A percentile compares a stretch with the other conserved stretches of the same genome.
Evolutionary conservation across 2,888 invertebrate species (phyloP).

Genomic region (Nasonovia ribisnigri): DNA sequence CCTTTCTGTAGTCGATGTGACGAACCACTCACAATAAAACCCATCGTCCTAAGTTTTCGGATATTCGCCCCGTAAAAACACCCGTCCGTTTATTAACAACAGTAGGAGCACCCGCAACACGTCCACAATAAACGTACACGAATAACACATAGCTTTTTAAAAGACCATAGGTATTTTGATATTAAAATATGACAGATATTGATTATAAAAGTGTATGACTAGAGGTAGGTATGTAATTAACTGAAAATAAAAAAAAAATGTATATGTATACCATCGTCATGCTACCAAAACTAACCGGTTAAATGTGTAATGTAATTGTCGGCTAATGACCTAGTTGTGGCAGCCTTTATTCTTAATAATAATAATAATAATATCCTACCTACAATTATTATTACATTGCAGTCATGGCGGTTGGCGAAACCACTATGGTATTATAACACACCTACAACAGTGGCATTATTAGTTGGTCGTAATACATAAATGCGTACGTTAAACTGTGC

Average conservation of each 20-base stretch:
- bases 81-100: rapidly evolving
- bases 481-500: not conserved
- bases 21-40: not conserved
- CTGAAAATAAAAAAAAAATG: not conserved
- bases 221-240: not conserved
- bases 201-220: not conserved
- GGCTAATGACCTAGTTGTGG: not conserved
- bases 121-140: no score
- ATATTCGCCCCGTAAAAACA: not conserved
- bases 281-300: not conserved
- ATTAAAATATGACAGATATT: not conserved
- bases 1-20: not conserved
- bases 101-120: not conserved
- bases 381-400: not conserved
- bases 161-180: not conserved
- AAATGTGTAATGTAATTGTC: not conserved
- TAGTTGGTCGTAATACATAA: not conserved
- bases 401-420: not conserved
- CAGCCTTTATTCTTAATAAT: not conserved
- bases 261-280: not conserved
- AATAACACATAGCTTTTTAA: not conserved
- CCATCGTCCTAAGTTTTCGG: not conserved
- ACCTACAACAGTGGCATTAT: not conserved
- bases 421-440: not conserved
- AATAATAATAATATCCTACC: not conserved